Evolutionary conservation across 1,140 invertebrate genomes (phyloP), one percentile per base, ranked within the genome.

Genomic region (Panagrolaimus sp.): DNA sequence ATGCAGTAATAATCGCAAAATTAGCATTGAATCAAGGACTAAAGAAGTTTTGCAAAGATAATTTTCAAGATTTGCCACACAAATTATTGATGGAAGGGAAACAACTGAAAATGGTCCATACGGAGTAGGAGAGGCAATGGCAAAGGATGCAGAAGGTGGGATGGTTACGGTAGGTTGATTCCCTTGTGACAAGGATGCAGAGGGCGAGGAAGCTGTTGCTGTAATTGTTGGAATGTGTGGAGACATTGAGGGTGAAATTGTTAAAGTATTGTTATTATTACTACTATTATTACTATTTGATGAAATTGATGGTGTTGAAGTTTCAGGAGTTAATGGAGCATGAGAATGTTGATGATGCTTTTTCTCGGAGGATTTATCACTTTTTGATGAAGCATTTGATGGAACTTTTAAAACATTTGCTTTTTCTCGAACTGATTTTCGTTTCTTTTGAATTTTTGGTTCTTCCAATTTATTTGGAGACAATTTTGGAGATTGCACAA

Each of bases 31-130:
- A 46, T 82, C 80, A 15, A 82, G 28, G 12, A 82, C 75, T 43
- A 82, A 43, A 1, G 80, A 82, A 26, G 83, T 72, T 70, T 83
- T 82, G 67, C 81, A 82, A 5, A 82, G 67, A 73, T 82, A 80
- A 9, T 69, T 69, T 71, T 82, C 81, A n/a, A 82, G 55, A 69
- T 79, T 79, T 58, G 52, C 52, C 10, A 58, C 52, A 58, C 52
- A 58, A 58, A 58, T 58, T 28, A 58, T 58, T 38, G 32, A 38
- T 21, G 52, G 28, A 12, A 58, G 52, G 14, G 52, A 26, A n/a
- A 28, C 21, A 12, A 28, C 52, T 26, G 21, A 26, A 58, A 58
- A 26, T 28, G 21, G 52, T 8, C 52, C 52, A 58, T 58, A 58
- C 17, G 52, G 52, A 38, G 32, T 38, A 4, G 32, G 32, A 58